phyloP scores from a whole-genome alignment of 2,888 invertebrate species.

The Ptilodon capucinus region DNA sequence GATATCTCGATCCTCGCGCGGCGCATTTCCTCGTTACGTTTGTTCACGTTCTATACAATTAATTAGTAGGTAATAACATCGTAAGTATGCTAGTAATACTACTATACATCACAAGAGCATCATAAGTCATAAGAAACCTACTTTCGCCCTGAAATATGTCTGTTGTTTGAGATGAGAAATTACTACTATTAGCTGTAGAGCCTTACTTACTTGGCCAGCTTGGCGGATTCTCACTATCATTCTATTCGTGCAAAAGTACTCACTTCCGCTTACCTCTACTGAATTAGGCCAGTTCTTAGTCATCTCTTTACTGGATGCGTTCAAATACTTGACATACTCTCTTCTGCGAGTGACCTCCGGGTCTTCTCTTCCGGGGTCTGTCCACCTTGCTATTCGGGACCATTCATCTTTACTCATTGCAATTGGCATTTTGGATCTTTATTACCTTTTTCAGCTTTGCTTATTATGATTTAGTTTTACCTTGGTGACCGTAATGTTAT shows the following conservation, averaged over 20 bases:
- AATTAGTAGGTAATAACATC: background rate
- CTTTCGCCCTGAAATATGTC: too few species aligned
- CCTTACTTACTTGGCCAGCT: too few species aligned
- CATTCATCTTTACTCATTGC: conserved; percentile 58
- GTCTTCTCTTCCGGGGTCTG: conserved; percentile 49
- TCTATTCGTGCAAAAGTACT: too few species aligned
- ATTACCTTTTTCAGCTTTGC: background rate
- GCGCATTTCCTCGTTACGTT: conserved; percentile 68
- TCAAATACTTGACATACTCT: conserved; percentile 54
- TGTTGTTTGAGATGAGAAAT: too few species aligned
- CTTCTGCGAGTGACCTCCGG: conserved; percentile 51
- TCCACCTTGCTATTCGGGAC: conserved; percentile 58
- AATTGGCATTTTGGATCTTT: conserved; percentile 51
- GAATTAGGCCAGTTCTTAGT: conserved; percentile 74
- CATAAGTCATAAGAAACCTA: too few species aligned
- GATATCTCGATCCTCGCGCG: conserved; percentile 56
- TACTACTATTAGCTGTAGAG: too few species aligned
- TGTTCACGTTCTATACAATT: conserved; percentile 63
- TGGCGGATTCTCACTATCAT: too few species aligned
- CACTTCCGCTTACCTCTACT: conserved; percentile 63
- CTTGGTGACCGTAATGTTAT: background rate
- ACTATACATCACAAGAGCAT: too few species aligned
- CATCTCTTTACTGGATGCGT: conserved; percentile 58
- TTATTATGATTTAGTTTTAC: background rate
- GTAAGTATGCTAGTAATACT: background rate